Evolutionary conservation across 2,888 invertebrate genomes (phyloP), one percentile per base, ranked within the genome.

Genomic region (Galerucella calmariensis): DNA sequence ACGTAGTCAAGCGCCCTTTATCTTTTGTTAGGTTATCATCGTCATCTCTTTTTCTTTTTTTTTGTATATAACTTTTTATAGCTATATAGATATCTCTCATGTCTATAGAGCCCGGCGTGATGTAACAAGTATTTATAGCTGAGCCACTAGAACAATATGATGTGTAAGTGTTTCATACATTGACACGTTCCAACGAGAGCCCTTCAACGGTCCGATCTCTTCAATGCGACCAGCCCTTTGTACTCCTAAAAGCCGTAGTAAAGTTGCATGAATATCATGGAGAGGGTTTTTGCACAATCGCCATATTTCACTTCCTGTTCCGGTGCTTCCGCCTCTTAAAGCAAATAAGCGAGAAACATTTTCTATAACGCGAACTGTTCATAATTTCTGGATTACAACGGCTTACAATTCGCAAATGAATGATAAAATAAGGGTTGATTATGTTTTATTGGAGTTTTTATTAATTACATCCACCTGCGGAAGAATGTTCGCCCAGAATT

Each of bases 111-210:
- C 70, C 73, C 69, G 69, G 6, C 46, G 75, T 78, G 79, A 79
- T 77, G 81, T 78, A 79, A 79, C 80, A 81, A 81, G 81, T 81
- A 82, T 82, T 81, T 81, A 81, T 81, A 79, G 81, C 76, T 75
- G 74, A 56, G 75, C 75, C 75, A 75, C 74, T 79, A 78, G 80
- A 80, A 81, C 81, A 80, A 81, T 81, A 76, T 75, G 73, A 67
- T 74, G 74, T 71, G 70, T 72, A 73, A 72, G 74, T 73, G 72
- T n/a, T 59, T 75, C 75, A 75, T 77, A 78, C 75, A 71, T 76
- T 63, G 80, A 79, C 78, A 79, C 80, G 80, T 79, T 75, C 75
- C 77, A 74, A 74, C 71, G 74, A 80, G 80, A 69, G 72, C 75
- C 75, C 80, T 78, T 74, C 73, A 78, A 71, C 74, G 69, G 53